phyloP scores from a whole-genome alignment of 2,113 vertebrate genomes.

The Talpa occidentalis region DNA sequence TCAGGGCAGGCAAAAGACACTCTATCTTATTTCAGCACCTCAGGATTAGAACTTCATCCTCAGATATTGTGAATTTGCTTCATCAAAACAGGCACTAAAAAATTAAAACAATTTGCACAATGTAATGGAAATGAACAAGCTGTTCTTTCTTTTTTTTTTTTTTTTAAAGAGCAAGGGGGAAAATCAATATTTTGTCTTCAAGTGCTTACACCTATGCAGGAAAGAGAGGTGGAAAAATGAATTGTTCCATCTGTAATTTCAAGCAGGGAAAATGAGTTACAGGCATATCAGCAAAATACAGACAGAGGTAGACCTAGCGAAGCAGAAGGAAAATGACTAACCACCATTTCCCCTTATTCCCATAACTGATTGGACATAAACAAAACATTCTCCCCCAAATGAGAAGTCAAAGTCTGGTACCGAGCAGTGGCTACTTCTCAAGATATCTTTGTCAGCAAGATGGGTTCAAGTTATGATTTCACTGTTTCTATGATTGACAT shows the following conservation, averaged over 20 bases:
- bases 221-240: slow-evolving; percentile 72
- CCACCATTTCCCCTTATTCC: slow-evolving; percentile 61
- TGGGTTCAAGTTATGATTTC: slow-evolving; percentile 81
- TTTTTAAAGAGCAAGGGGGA: not conserved
- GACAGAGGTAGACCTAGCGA: slow-evolving; percentile 66
- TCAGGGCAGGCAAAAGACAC: slow-evolving; percentile 57
- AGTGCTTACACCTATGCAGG: slow-evolving; percentile 68
- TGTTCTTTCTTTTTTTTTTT: slow-evolving; percentile 38
- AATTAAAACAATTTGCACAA: slow-evolving; percentile 80
- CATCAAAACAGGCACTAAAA: slow-evolving; percentile 75
- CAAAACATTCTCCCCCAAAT: slow-evolving; percentile 65
- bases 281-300: slow-evolving; percentile 73
- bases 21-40: slow-evolving; percentile 73
- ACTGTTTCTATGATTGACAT: slow-evolving; percentile 76
- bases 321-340: slow-evolving; percentile 73
- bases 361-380: slow-evolving; percentile 65
- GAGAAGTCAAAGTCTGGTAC: slow-evolving; percentile 69
- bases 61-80: slow-evolving; percentile 72
- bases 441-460: slow-evolving; percentile 83
- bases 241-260: slow-evolving; percentile 81
- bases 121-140: slow-evolving; percentile 79
- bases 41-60: slow-evolving; percentile 79
- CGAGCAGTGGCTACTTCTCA: slow-evolving; percentile 74
- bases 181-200: slow-evolving; percentile 83
- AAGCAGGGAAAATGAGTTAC: slow-evolving; percentile 78